Conservation (phyloP, 2,888 invertebrate genomes). For the Tachina grossa region DNA sequence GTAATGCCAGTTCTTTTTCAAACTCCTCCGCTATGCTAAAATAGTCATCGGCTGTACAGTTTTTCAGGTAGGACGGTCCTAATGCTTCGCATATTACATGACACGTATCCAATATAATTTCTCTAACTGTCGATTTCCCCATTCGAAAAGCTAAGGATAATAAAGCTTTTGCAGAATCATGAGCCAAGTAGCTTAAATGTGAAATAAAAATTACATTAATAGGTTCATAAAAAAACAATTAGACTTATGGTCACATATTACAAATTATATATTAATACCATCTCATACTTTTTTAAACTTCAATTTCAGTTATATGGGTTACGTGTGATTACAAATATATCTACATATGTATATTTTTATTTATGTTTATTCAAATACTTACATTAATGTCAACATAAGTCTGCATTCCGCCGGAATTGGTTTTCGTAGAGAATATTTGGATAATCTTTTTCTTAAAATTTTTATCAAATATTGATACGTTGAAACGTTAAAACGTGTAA, state of each 20-base stretch:
- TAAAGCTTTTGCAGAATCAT: slow-evolving; percentile 56
- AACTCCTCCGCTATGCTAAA: slow-evolving; percentile 50
- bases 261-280: too few relatives aligned
- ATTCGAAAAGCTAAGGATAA: slow-evolving; percentile 64
- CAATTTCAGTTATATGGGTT: not conserved
- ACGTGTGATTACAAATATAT: not conserved
- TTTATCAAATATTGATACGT: slow-evolving; percentile 56
- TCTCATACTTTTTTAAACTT: not conserved
- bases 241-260: too few relatives aligned
- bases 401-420: slow-evolving; percentile 68
- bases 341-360: not conserved
- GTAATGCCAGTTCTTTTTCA: slow-evolving; percentile 50
- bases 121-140: slow-evolving; percentile 62
- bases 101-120: slow-evolving; percentile 65
- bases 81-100: slow-evolving; percentile 60
- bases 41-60: slow-evolving; percentile 45
- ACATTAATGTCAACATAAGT: slow-evolving; percentile 65
- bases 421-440: slow-evolving; percentile 59
- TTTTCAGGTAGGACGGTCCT: slow-evolving; percentile 45
- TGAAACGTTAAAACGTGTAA: slow-evolving; percentile 62
- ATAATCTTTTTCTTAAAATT: slow-evolving; percentile 50
- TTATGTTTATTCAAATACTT: slow-evolving; percentile 15
- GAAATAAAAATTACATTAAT: not conserved
- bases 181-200: slow-evolving; percentile 57
- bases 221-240: too few relatives aligned